Base-by-base conservation (phyloP, 2,113 vertebrate genomes). In the Megaceryle torquata region DNA sequence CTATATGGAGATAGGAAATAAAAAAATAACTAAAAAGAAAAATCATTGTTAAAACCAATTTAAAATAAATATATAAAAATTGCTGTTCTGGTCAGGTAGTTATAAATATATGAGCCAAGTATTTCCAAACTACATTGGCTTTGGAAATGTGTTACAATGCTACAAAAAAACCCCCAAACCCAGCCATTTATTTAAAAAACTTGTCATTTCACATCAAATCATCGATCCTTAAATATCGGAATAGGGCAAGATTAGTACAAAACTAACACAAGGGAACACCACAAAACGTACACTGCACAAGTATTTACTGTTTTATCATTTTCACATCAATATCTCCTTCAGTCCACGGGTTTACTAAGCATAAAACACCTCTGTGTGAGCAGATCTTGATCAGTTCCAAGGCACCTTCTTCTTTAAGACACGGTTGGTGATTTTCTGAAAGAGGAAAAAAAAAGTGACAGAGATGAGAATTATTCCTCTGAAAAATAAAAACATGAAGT, bases 381-480 rank as follows among this genome's bases (percentile, higher is more conserved):
- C 15, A 79, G 53, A 44, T 68, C 10, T 15, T 18, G 6, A 12
- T 98, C 95, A 98, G 78, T 97, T 95, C 98, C 98, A 98, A 48
- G 98, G 96, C 16, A 98, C 97, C 93, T 98, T 98, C 93, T 97
- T 98, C 46, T 98, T 98, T 57, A 98, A 83, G 69, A 98, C 82
- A 46, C 22, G 98, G 91, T 94, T 98, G 96, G 98, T 97, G 96
- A 98, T 97, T 93, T 97, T 98, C 98, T 98, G 98, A 21, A 56
- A 33, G 51, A 75, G 10, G 50, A 25, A 46, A 91, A 75, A 95
- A 95, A 92, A 35, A 63, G 77, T 0, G 2, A 84, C 22, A 93
- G n/a, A 76, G 13, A 5, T n/a, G 11, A 83, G 26, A 5, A 9
- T 26, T 2, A n/a, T 13, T 19, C 37, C 19, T 64, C 18, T 29